Conservation (phyloP, 2,113 vertebrate species). For the Hyla sarda region DNA sequence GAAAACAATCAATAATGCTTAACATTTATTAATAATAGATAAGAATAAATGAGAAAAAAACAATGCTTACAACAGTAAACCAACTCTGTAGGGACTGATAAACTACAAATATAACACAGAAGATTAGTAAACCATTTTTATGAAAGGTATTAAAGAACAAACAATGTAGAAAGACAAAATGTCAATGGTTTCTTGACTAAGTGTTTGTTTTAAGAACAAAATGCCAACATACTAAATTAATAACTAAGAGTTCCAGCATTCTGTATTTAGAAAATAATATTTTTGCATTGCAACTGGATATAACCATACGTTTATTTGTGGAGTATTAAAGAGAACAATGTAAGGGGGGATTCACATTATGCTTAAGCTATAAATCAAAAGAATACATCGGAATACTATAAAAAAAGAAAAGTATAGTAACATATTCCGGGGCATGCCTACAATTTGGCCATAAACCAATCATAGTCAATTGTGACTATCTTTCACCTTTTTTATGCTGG, state of each 20-base stretch:
- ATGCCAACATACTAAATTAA: constrained; percentile 27
- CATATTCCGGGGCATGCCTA: no score
- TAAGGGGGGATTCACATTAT: no score
- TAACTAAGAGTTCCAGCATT: background rate
- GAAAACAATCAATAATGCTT: constrained; percentile 45
- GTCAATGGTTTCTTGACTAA: constrained; percentile 4
- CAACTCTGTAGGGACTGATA: constrained; percentile 28
- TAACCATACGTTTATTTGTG: background rate
- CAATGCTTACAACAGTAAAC: constrained; percentile 26
- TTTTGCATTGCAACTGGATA: background rate
- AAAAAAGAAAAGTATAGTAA: no score
- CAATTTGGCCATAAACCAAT: no score
- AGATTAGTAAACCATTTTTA: constrained; percentile 26
- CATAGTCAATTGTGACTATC: no score
- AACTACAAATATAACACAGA: constrained; percentile 22
- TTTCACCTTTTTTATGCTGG: no score
- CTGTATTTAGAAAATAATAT: background rate
- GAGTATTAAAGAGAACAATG: background rate
- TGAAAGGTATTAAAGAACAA: constrained; percentile 18
- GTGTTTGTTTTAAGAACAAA: constrained; percentile 3
- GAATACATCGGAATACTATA: no score
- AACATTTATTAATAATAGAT: constrained; percentile 52
- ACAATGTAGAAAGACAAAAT: background rate
- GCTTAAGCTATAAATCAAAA: no score
- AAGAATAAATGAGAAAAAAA: constrained; percentile 45